phyloP scores from a whole-genome alignment of 2,888 invertebrate species.

The Molorchus minor region DNA sequence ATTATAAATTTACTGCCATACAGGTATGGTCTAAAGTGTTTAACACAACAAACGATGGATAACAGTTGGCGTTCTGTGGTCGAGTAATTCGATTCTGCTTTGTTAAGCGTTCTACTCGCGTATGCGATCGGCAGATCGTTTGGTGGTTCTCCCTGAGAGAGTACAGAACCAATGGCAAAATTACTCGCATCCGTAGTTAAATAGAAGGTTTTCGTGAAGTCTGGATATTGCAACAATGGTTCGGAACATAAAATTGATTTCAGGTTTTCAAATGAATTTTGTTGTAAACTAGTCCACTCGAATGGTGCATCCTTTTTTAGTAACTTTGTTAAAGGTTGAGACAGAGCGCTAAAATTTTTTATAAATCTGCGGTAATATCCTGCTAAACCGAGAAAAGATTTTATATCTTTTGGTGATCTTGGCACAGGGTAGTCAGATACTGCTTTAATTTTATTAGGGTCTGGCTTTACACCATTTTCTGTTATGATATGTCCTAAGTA shows the following conservation, averaged over 20 bases:
- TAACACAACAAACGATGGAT: constrained; percentile 52
- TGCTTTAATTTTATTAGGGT: constrained; percentile 29
- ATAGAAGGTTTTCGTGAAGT: constrained; percentile 47
- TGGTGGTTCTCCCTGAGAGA: constrained; percentile 47
- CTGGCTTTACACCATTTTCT: constrained; percentile 33
- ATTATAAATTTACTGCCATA: constrained; percentile 54
- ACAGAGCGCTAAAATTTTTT: constrained; percentile 30
- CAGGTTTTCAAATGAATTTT: constrained; percentile 35
- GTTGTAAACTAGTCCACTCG: constrained; percentile 29
- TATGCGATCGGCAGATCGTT: constrained; percentile 54
- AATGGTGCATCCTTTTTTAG: constrained; percentile 29
- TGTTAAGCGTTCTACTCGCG: constrained; percentile 50
- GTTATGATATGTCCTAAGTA: constrained; percentile 36
- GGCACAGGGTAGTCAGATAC: constrained; percentile 28
- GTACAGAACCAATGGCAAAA: constrained; percentile 47
- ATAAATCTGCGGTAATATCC: constrained; percentile 39
- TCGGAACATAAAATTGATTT: constrained; percentile 28
- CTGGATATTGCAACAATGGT: constrained; percentile 45
- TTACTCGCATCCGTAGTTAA: constrained; percentile 55
- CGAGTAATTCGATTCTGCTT: constrained; percentile 52
- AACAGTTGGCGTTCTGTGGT: constrained; percentile 56
- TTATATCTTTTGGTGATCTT: constrained; percentile 36
- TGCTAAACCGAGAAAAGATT: constrained; percentile 41
- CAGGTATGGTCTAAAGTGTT: constrained; percentile 56
- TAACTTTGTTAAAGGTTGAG: constrained; percentile 33